These are phyloP conservation scores for Phacellophora camtschatica DNA, from an alignment of 30 jellyfish, hydroid and myxozoan species.

Conservation along the genomic window DNA sequence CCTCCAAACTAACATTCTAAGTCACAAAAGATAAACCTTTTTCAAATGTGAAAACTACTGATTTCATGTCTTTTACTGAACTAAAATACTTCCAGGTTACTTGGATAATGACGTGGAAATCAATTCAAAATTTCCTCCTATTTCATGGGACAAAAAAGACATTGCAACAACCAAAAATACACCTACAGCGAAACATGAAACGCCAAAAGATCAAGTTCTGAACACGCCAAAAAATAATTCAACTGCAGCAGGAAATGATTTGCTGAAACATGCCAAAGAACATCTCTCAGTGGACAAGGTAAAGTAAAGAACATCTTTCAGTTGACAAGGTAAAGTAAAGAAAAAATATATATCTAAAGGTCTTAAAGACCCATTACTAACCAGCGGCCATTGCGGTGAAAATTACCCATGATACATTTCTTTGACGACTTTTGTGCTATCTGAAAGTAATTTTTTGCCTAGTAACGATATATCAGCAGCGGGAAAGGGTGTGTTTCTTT, in stretches of 20 bases:
- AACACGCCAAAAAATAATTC: too few relatives aligned
- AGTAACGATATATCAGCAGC: too few relatives aligned
- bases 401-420: too few relatives aligned
- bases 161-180: neutral
- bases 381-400: too few relatives aligned
- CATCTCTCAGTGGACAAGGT: conserved; percentile 76
- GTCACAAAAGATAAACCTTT: too few relatives aligned
- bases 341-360: neutral
- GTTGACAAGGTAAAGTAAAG: conserved; percentile 58
- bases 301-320: conserved; percentile 26
- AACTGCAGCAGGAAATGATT: conserved; percentile 5
- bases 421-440: too few relatives aligned
- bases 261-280: conserved; percentile 26
- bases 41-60: too few relatives aligned
- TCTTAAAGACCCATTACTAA: neutral
- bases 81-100: neutral
- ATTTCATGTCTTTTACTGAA: too few relatives aligned
- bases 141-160: neutral
- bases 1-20: too few relatives aligned
- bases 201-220: too few relatives aligned
- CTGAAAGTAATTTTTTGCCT: too few relatives aligned
- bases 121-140: neutral
- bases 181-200: neutral
- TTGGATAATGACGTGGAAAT: neutral
- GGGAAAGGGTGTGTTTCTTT: too few relatives aligned